Conservation (phyloP, 2,888 invertebrate species). For the Eupithecia tripunctaria region DNA sequence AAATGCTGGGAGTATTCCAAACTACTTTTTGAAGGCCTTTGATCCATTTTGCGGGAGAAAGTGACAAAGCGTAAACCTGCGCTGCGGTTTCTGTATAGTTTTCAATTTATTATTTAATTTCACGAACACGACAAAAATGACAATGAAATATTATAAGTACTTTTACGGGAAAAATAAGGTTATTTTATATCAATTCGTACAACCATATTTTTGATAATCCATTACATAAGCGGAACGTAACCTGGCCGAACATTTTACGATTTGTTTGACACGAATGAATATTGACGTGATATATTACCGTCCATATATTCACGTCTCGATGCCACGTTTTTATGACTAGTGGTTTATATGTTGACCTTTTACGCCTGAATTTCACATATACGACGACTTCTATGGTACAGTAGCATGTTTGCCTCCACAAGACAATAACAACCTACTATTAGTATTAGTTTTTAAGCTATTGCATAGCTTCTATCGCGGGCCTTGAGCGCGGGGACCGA, state of each 20-base stretch:
- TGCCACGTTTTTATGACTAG: constrained; percentile 69
- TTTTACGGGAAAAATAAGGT: neutral
- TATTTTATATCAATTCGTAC: neutral
- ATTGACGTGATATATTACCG: constrained; percentile 69
- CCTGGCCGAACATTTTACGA: constrained; percentile 62
- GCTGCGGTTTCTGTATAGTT: too few relatives aligned
- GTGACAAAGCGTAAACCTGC: too few relatives aligned
- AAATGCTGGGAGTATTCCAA: too few relatives aligned
- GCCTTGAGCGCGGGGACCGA: too few relatives aligned
- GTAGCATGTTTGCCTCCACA: neutral
- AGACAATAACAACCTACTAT: too few relatives aligned
- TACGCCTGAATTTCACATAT: neutral
- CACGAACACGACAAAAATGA: neutral
- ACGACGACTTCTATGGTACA: neutral
- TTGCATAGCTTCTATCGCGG: too few relatives aligned
- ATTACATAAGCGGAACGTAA: constrained; percentile 49
- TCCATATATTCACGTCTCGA: constrained; percentile 61
- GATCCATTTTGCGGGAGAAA: too few relatives aligned
- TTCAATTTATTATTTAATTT: too few relatives aligned
- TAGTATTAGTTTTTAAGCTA: too few relatives aligned
- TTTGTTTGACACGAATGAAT: constrained; percentile 72
- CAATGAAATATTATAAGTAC: neutral
- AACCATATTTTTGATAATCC: constrained; percentile 28
- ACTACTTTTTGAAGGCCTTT: too few relatives aligned
- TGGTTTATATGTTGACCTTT: constrained; percentile 47